Evolutionary conservation across 2,113 vertebrate species (phyloP).

Genomic region (Colinus virginianus): DNA sequence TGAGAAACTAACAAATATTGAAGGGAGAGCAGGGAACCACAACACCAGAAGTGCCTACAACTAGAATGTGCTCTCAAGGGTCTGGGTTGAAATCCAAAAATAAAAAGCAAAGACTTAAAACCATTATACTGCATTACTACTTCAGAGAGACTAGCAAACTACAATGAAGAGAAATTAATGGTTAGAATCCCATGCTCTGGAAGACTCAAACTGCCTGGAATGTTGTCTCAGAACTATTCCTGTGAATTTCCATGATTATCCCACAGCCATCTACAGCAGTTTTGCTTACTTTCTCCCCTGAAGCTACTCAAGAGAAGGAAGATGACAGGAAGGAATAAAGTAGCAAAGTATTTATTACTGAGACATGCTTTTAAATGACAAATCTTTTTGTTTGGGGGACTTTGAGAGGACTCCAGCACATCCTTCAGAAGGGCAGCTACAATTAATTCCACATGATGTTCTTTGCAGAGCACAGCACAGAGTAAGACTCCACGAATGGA

Average conservation of each 20-base stretch:
- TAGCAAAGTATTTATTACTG: not conserved
- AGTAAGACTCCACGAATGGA: not conserved
- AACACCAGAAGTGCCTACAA: slow-evolving; percentile 14
- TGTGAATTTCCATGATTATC: slow-evolving; percentile 15
- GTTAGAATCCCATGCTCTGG: not conserved
- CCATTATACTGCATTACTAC: not conserved
- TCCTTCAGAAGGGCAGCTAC: not conserved
- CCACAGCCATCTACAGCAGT: not conserved
- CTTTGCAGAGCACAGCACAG: not conserved
- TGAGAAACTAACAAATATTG: slow-evolving; percentile 8
- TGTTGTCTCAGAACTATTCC: slow-evolving; percentile 2
- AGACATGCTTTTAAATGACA: not conserved
- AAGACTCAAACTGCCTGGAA: not conserved
- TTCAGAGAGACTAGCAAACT: not conserved
- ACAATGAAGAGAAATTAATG: not conserved
- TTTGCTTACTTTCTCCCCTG: slow-evolving; percentile 2
- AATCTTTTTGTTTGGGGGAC: not conserved
- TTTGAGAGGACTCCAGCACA: not conserved
- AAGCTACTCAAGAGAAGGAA: not conserved
- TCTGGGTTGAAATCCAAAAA: slow-evolving; percentile 4
- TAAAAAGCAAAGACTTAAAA: not conserved
- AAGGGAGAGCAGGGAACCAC: not conserved
- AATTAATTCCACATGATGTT: not conserved
- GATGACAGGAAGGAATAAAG: not conserved
- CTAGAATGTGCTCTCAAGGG: not conserved